Evolutionary conservation across 1,140 invertebrate species (phyloP), one percentile per base, ranked within the genome.

Genomic region (Himalopsyche phryganea): DNA sequence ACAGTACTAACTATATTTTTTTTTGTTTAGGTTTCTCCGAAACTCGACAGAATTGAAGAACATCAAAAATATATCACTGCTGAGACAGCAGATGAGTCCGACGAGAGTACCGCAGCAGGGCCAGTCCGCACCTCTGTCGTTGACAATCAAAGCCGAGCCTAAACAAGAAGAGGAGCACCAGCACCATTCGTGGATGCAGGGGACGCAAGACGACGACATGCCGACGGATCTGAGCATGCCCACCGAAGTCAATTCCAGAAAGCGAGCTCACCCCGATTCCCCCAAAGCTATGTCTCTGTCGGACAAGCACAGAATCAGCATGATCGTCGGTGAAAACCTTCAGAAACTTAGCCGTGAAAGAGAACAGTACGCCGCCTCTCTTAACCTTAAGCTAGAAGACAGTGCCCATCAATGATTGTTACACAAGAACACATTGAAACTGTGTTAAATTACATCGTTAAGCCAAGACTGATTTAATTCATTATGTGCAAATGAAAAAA

Each of bases 1-100:
- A n/a, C n/a, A n/a, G n/a, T n/a, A n/a, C n/a, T n/a, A n/a, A n/a
- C n/a, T n/a, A n/a, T n/a, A n/a, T n/a, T n/a, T 68, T 70, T 68
- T 73, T 71, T 65, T 67, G 74, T 79, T 50, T 69, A 91, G 89
- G 72, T 94, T 94, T 74, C 74, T 94, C 44, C 83, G 92, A 55
- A 94, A 94, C 76, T 91, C 91, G 23, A 90, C 88, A 23, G 92
- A 94, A 75, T 72, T 94, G 60, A 94, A 94, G 68, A 94, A 91
- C 69, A 94, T 95, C 44, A 95, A 95, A 72, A 94, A 94, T 70
- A 94, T 94, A 63, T 93, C 91, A 2, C 73, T 93, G 52, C 72
- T 94, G 55, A 81, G 91, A n/a, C 90, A 94, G 72, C 88, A 92
- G 70, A 88, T 89, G 85, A 84, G 84, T 56, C 85, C 85, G 55